Base-by-base conservation (phyloP, 2,797 vertebrate species). In the Clarias fuscus region DNA sequence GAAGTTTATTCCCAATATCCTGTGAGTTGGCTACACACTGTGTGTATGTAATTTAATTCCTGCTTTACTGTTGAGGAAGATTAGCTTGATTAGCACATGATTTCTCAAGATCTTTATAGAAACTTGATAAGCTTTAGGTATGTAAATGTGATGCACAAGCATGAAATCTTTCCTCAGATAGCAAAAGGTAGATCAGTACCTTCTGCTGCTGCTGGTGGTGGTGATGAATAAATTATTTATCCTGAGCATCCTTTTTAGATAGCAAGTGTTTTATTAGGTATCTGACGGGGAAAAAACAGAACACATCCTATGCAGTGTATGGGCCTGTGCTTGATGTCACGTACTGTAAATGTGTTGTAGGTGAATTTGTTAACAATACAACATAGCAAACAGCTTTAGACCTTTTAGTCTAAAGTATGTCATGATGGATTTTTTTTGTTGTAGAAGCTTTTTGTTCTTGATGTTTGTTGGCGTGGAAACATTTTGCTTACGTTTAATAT, bases 91-190 rank as follows among this genome's bases (percentile, higher is more conserved):
- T 86, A 84, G 70, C 87, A 22, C 33, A 58, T 64, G 62, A 59
- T 18, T 85, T 88, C 93, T 90, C 93, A 86, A 90, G 88, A 40
- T 27, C 86, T 78, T 73, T 89, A 93, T 77, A 90, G 86, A 87
- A 65, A 80, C 78, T 64, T 78, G 82, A 73, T 79, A 65, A 86
- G 78, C 88, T 72, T 67, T 80, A 40, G 56, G 14, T 30, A 37
- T 78, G 30, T 78, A 11, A 61, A 59, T 30, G 22, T 78, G 56
- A 76, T 17, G 33, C 30, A 61, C 18, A 20, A 37, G 56, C 30
- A 58, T 77, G 53, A 77, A 58, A 58, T 33, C 40, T 62, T 64
- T 37, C 27, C 14, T 64, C 6, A 4, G 18, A 62, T 62, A 17
- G 22, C 77, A 79, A 79, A 79, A 33, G 13, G 11, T 37, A 20